A percentile compares a stretch with the other conserved stretches of the same genome.
phyloP scores from a whole-genome alignment of 2,113 vertebrate genomes.

The Pteropus alecto region DNA sequence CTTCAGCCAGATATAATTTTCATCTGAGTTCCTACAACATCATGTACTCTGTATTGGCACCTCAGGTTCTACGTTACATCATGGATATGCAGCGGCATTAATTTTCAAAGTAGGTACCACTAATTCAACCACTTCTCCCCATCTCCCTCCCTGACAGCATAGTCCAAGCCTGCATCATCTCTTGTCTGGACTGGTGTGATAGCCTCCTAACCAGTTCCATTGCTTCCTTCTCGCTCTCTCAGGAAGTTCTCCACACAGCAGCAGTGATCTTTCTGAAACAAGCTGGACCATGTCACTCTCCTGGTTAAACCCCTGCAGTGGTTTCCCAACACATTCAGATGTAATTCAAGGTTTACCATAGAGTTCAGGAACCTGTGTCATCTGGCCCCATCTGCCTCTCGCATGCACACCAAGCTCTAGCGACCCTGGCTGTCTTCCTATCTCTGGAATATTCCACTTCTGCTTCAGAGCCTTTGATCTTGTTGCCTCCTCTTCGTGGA shows the following conservation, averaged over 20 bases:
- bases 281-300: background rate
- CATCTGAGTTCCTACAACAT: slow-evolving; percentile 41
- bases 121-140: background rate
- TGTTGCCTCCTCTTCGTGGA: background rate
- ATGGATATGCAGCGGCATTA: background rate
- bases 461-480: background rate
- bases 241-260: background rate
- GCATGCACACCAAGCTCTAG: background rate
- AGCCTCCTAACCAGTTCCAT: background rate
- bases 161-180: background rate
- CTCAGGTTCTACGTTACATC: background rate
- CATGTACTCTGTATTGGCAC: slow-evolving; percentile 36
- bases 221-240: background rate
- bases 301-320: background rate
- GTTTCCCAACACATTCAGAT: background rate
- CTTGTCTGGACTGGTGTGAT: background rate
- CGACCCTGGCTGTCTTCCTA: background rate
- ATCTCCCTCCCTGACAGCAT: background rate
- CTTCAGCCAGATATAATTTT: slow-evolving; percentile 55
- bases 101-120: background rate
- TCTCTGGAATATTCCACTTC: background rate
- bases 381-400: background rate
- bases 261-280: background rate
- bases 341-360: background rate
- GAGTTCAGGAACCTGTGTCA: background rate